Evolutionary conservation across 2,888 invertebrate genomes (phyloP).

Genomic region (Drosophila dives): DNA sequence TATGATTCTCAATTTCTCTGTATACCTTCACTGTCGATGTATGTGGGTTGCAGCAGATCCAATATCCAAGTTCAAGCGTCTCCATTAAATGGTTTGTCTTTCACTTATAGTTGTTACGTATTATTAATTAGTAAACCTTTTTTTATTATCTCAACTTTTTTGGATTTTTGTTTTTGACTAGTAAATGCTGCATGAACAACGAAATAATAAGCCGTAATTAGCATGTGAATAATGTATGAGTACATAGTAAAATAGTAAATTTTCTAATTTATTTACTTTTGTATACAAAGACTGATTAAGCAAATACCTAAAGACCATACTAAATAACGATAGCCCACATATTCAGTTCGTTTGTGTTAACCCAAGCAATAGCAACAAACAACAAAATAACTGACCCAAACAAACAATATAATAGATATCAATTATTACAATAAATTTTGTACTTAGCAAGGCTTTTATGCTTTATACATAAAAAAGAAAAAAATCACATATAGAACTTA

Average conservation of each 20-base stretch:
- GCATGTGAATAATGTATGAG: constrained; percentile 32
- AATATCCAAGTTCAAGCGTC: constrained; percentile 46
- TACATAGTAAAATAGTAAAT: constrained; percentile 51
- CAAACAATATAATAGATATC: constrained; percentile 53
- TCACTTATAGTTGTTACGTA: constrained; percentile 24
- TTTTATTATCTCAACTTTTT: neutral
- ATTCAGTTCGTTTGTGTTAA: constrained; percentile 41
- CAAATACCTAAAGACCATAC: constrained; percentile 46
- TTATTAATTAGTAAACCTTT: constrained; percentile 20
- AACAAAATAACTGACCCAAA: constrained; percentile 21
- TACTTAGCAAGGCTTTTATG: constrained; percentile 63
- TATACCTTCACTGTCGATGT: neutral
- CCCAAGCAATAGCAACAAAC: constrained; percentile 14
- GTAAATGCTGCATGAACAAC: constrained; percentile 53
- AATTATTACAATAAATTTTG: constrained; percentile 60
- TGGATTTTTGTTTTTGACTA: constrained; percentile 23
- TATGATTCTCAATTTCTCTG: constrained; percentile 38
- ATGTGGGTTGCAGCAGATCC: constrained; percentile 30
- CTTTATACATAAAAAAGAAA: constrained; percentile 22
- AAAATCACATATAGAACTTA: constrained; percentile 17
- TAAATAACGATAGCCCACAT: constrained; percentile 40
- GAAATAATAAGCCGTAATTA: constrained; percentile 30
- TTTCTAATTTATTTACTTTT: constrained; percentile 71
- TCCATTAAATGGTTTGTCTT: constrained; percentile 53
- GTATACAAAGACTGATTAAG: constrained; percentile 78